Evolutionary conservation across 2,797 vertebrate genomes (phyloP).

Genomic region (Gymnothorax javanicus): DNA sequence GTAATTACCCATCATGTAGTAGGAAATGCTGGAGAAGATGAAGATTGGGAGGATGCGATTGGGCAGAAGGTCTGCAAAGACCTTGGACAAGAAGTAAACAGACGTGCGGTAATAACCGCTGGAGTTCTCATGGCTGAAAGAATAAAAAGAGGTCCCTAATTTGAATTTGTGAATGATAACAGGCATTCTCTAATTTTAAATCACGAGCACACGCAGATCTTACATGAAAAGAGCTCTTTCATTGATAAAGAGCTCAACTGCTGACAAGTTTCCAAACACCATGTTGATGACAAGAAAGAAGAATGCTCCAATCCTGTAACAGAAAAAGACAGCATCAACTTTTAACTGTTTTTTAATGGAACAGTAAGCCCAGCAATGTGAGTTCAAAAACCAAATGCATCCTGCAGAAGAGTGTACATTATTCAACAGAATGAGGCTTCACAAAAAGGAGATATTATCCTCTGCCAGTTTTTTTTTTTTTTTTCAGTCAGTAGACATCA

Average conservation of each 20-base stretch:
- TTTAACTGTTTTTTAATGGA: too few species aligned
- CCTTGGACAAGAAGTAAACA: constrained; percentile 79
- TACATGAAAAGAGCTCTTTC: constrained; percentile 69
- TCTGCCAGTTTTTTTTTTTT: not conserved
- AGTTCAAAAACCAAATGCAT: too few species aligned
- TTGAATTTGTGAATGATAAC: not conserved
- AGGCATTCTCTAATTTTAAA: not conserved
- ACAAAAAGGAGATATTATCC: not conserved
- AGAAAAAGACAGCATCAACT: not conserved
- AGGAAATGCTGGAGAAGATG: constrained; percentile 70
- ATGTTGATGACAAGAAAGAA: constrained; percentile 80
- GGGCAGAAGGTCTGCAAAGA: constrained; percentile 78
- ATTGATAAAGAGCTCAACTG: constrained; percentile 74
- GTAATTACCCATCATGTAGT: constrained; percentile 80
- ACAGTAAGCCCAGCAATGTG: too few species aligned
- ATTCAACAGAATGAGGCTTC: too few species aligned
- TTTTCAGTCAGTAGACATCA: not conserved
- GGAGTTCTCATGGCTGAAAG: constrained; percentile 75
- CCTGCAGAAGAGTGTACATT: too few species aligned
- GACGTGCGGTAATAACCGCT: constrained; percentile 80
- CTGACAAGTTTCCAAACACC: constrained; percentile 81
- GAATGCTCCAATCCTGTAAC: constrained; percentile 66
- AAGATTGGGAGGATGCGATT: constrained; percentile 76
- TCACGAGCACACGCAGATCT: constrained; percentile 39
- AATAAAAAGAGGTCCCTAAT: not conserved